A percentile compares a stretch with the other conserved stretches of the same genome.
phyloP scores from a whole-genome alignment of 2,888 invertebrate species.

The Pseudoips prasinana region DNA sequence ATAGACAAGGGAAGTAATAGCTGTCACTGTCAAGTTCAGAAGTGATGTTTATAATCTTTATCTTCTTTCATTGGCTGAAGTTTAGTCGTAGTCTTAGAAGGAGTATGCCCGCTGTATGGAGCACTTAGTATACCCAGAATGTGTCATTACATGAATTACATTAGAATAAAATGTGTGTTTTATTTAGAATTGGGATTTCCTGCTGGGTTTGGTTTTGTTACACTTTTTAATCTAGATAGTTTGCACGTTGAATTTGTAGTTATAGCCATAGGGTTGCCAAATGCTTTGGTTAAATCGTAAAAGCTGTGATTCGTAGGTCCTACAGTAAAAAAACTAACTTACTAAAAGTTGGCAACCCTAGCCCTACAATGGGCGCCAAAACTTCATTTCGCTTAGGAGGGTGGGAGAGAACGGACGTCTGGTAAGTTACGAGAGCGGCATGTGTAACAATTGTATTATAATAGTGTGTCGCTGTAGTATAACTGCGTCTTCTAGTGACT shows the following conservation, averaged over 20 bases:
- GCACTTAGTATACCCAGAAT: constrained; percentile 70
- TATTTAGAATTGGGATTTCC: constrained; percentile 71
- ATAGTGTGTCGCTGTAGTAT: constrained; percentile 37
- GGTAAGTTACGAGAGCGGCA: constrained; percentile 51
- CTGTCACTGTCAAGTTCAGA: no score
- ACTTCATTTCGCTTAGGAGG: constrained; percentile 35
- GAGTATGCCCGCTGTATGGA: constrained; percentile 74
- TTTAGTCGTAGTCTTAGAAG: constrained; percentile 60
- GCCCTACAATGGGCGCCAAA: constrained; percentile 51
- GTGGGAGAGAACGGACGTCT: constrained; percentile 33
- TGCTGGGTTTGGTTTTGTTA: constrained; percentile 50
- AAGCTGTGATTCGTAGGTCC: constrained; percentile 28
- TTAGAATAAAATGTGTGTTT: constrained; percentile 77
- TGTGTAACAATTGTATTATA: constrained; percentile 40
- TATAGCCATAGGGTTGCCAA: constrained; percentile 36
- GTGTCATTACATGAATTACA: constrained; percentile 77
- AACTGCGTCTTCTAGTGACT: constrained; percentile 43
- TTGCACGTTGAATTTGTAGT: constrained; percentile 47
- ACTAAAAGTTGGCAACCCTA: constrained; percentile 42
- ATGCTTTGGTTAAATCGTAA: no score
- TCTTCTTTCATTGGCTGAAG: constrained; percentile 40
- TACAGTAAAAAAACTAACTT: not conserved
- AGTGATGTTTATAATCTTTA: no score
- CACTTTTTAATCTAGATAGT: constrained; percentile 42
- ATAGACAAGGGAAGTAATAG: no score